Evolutionary conservation across 2,888 invertebrate species (phyloP), one percentile per base, ranked within the genome.

Genomic region (Drosophila eohydei): DNA sequence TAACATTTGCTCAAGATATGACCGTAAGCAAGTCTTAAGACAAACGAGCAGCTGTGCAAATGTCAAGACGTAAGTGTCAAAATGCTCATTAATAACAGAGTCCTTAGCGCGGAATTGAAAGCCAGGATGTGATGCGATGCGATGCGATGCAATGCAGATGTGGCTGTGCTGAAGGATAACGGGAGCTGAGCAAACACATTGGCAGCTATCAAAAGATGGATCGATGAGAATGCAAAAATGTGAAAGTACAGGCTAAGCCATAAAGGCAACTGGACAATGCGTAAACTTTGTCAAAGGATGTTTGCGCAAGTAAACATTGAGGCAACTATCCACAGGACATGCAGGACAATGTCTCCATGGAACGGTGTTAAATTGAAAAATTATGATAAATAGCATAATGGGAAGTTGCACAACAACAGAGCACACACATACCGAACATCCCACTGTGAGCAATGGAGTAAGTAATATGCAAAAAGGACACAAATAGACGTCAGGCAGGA

Each of bases 381-480:
- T 92, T 92, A 92, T 92, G 92, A 91, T 92, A 92, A 92, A 91
- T 91, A 91, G 91, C 77, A 89, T 78, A 80, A 87, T 81, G 74
- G 73, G 73, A 80, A 87, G 85, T 80, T 78, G 84, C 78, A 71
- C 64, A 80, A 71, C 75, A 73, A 66, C 64, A 51, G 3, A 30
- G 2, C 48, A 51, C 12, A 74, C 55, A 74, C 79, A 64, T 55
- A 64, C 70, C 83, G 70, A 76, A 80, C 89, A 83, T 75, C 89
- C 89, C 83, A 87, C 84, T 60, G 89, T 46, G 81, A 69, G 58
- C 64, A 55, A 57, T 54, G 55, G 64, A 62, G 63, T 64, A 69
- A 63, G 75, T 80, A 74, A 78, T 78, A 86, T 83, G 83, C 83
- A 86, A 78, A 69, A 82, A 71, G 87, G 83, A 88, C 68, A 88